phyloP scores from a whole-genome alignment of 2,797 vertebrate genomes.

The Hybognathus amarus region DNA sequence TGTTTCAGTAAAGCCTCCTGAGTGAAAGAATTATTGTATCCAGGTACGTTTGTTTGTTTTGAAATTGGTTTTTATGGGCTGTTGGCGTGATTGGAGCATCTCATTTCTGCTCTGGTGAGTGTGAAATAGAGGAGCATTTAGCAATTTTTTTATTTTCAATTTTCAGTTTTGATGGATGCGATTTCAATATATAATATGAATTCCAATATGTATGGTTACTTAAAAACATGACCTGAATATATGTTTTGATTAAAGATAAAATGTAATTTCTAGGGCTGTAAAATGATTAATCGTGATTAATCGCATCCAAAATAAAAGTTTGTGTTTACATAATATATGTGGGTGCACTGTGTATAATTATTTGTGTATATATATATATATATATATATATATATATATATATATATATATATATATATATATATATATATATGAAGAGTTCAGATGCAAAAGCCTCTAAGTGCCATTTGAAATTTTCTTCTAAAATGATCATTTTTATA shows the following conservation, averaged over 20 bases:
- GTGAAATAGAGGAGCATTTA: conserved; percentile 13
- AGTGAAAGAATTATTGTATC: conserved; percentile 1
- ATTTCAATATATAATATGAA: conserved; percentile 4
- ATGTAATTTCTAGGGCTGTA: too few relatives aligned
- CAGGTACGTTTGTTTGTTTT: conserved; percentile 16
- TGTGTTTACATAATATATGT: too few relatives aligned
- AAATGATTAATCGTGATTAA: too few relatives aligned
- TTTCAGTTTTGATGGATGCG: conserved; percentile 5
- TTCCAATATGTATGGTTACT: neutral
- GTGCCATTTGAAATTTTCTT: too few relatives aligned
- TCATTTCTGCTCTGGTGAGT: conserved; percentile 26
- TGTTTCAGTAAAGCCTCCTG: conserved; percentile 11
- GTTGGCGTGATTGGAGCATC: conserved; percentile 16
- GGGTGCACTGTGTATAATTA: too few relatives aligned
- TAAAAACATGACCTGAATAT: neutral
- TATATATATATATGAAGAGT: too few relatives aligned
- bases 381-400: too few relatives aligned
- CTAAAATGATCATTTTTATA: too few relatives aligned
- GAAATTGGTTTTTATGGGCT: conserved; percentile 18
- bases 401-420: too few relatives aligned
- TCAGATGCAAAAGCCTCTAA: too few relatives aligned
- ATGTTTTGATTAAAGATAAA: neutral
- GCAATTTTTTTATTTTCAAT: neutral
- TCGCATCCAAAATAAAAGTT: too few relatives aligned
- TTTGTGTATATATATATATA: too few relatives aligned